Conservation (phyloP, 1,140 invertebrate species). For the Camponotus pennsylvanicus region DNA sequence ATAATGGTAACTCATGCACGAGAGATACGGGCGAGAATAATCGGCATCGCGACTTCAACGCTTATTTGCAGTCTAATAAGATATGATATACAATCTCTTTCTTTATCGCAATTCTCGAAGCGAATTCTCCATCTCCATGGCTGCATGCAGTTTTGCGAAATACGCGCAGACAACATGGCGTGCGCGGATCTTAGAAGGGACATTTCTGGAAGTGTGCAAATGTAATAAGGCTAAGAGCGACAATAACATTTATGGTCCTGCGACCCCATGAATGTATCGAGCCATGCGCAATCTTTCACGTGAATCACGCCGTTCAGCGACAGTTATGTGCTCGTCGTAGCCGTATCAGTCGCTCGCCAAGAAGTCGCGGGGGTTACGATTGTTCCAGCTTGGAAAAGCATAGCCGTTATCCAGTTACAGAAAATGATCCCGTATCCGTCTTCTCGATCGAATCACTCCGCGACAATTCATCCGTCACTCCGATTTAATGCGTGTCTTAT, state of each 20-base stretch:
- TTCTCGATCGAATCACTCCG: slow-evolving; percentile 56
- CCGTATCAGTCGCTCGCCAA: slow-evolving; percentile 57
- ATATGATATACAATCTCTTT: neutral
- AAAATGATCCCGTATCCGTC: slow-evolving; percentile 64
- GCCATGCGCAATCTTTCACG: slow-evolving; percentile 63
- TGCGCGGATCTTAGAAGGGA: neutral
- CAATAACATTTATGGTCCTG: slow-evolving; percentile 64
- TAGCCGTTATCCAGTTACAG: slow-evolving; percentile 67
- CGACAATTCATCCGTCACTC: slow-evolving; percentile 35
- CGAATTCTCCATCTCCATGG: slow-evolving; percentile 12
- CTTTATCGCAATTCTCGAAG: neutral
- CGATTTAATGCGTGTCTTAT: slow-evolving; percentile 50
- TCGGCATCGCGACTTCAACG: neutral
- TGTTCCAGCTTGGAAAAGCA: slow-evolving; percentile 71
- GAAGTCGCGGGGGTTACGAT: slow-evolving; percentile 41
- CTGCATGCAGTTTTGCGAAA: slow-evolving; percentile 2
- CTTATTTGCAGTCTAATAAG: slow-evolving; percentile 24
- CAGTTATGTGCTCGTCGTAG: slow-evolving; percentile 59
- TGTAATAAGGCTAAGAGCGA: slow-evolving; percentile 66
- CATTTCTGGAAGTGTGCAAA: neutral
- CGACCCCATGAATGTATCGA: slow-evolving; percentile 51
- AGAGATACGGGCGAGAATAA: neutral
- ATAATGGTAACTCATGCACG: neutral
- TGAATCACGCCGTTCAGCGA: slow-evolving; percentile 62
- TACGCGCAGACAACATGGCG: neutral